Evolutionary conservation across 1,140 invertebrate genomes (phyloP).

Genomic region (Neodiprion virginianus): DNA sequence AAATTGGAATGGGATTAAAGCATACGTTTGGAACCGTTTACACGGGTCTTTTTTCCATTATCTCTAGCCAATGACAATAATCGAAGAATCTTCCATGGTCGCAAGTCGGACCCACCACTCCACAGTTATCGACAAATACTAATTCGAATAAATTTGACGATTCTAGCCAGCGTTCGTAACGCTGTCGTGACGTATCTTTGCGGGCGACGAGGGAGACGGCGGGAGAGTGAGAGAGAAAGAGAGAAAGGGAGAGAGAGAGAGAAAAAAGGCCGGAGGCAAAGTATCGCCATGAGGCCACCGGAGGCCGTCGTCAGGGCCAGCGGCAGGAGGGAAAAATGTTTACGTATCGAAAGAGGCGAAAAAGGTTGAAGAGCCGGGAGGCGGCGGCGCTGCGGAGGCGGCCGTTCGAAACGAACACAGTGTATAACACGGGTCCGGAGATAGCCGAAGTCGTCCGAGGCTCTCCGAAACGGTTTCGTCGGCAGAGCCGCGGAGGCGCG

Average conservation of each 20-base stretch:
- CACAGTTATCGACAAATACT: no score
- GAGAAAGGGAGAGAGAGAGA: neutral
- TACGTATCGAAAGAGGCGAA: conserved; percentile 45
- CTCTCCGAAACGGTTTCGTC: neutral
- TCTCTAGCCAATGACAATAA: neutral
- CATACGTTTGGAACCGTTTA: neutral
- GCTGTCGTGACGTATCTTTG: conserved; percentile 18
- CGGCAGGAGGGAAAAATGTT: conserved; percentile 39
- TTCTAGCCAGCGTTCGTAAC: neutral
- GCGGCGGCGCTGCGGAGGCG: neutral
- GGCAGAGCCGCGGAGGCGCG: conserved; percentile 23
- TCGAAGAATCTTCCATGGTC: neutral
- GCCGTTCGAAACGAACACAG: neutral
- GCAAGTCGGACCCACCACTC: neutral
- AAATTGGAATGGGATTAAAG: neutral
- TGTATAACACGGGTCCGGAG: neutral
- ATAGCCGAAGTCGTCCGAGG: neutral
- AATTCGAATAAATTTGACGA: no score
- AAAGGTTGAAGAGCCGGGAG: conserved; percentile 21
- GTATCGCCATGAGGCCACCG: neutral
- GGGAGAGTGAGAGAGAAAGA: neutral
- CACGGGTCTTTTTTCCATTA: neutral
- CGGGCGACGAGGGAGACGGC: neutral
- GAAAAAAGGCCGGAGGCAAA: neutral
- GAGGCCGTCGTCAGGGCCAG: conserved; percentile 24